Evolutionary conservation across 2,113 vertebrate genomes (phyloP), one percentile per base, ranked within the genome.

Genomic region (Uropsilus gracilis): DNA sequence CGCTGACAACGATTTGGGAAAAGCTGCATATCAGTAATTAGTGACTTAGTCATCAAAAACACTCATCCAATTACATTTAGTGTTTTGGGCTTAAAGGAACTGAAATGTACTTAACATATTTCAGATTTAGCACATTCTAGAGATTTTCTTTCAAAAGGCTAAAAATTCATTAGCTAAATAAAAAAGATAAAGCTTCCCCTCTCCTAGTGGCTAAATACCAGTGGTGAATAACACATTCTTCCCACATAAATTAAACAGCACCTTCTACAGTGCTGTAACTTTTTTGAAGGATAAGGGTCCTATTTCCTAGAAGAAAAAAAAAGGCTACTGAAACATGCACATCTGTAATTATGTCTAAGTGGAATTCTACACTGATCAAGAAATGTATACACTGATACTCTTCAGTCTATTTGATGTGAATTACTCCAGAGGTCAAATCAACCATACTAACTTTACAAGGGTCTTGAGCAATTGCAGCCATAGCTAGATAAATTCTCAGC

Each of bases 401-500:
- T 55, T 44, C 30, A 84, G 76, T 39, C 39, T 50, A 86, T 73
- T 34, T 64, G 73, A 90, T 63, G 24, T 59, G n/a, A n/a, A 61
- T 94, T 93, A 89, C 88, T 92, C 81, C 93, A 90, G 87, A 92
- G 81, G 73, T 90, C 77, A 4, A 12, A 92, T 96, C 91, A 95
- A 93, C 90, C 22, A 28, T 91, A 93, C 83, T 84, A 90, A 92
- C 90, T 95, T 95, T 96, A 94, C 77, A 94, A 90, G 94, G 46
- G 63, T 83, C 93, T 77, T 96, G 96, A 97, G 94, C 84, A 95
- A 96, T 57, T 91, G 81, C 89, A 82, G 82, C 22, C 92, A 94
- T 88, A 22, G 46, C 86, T 93, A 84, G 64, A 95, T 94, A 96
- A 96, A 95, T 96, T 95, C 72, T 75, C 68, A 72, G 91, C 82